These are phyloP conservation scores for Heliothis peltigera DNA, from an alignment of 2,888 invertebrate species.

Conservation along the genomic window DNA sequence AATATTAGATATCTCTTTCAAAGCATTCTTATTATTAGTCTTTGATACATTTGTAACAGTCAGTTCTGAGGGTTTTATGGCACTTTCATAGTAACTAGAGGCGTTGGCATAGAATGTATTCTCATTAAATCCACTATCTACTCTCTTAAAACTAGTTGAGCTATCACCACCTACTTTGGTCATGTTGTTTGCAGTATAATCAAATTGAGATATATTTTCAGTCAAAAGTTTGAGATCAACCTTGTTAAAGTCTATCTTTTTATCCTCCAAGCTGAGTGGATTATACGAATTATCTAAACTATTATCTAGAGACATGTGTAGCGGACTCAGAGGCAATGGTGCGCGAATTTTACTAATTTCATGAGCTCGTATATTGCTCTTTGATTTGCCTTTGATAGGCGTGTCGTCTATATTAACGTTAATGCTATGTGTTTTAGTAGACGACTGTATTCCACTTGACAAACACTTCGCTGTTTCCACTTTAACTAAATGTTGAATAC, in stretches of 20 bases:
- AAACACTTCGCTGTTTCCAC: constrained; percentile 65
- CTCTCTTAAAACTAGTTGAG: constrained; percentile 80
- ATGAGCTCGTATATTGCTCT: constrained; percentile 72
- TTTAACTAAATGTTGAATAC: constrained; percentile 74
- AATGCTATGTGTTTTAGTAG: constrained; percentile 69
- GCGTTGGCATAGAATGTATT: constrained; percentile 83
- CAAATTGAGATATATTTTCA: constrained; percentile 79
- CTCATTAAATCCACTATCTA: constrained; percentile 86
- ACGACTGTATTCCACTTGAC: constrained; percentile 68
- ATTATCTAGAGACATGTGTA: constrained; percentile 83
- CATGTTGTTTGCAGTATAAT: constrained; percentile 68
- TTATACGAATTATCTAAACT: constrained; percentile 81
- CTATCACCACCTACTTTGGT: constrained; percentile 73
- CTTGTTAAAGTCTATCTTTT: constrained; percentile 84
- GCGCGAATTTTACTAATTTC: constrained; percentile 85
- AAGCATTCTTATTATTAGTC: constrained; percentile 70
- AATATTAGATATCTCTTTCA: constrained; percentile 85
- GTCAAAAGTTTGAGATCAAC: constrained; percentile 87
- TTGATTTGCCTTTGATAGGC: constrained; percentile 79
- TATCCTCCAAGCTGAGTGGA: constrained; percentile 79
- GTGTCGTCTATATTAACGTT: constrained; percentile 75
- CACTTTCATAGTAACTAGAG: constrained; percentile 87
- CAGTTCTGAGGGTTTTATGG: constrained; percentile 87
- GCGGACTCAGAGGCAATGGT: constrained; percentile 70
- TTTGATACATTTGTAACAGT: constrained; percentile 79